A percentile compares a stretch with the other conserved stretches of the same genome.
phyloP scores from a whole-genome alignment of 2,113 vertebrate species.

The Eolophus roseicapilla region DNA sequence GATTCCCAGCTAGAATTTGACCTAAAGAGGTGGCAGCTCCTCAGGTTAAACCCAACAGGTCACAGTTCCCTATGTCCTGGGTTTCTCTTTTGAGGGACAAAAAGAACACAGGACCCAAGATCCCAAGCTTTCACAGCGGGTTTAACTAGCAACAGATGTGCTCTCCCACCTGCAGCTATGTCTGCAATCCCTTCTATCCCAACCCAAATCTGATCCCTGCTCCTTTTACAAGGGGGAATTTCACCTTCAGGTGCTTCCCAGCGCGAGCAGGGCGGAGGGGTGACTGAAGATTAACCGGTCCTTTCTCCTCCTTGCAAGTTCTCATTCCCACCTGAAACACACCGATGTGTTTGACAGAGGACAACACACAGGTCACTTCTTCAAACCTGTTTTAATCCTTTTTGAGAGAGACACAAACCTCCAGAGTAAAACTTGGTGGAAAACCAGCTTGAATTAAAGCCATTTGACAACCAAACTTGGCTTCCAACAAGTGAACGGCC shows the following conservation, averaged over 20 bases:
- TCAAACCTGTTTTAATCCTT: background rate
- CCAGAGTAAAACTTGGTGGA: background rate
- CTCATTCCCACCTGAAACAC: background rate
- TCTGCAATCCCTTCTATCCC: background rate
- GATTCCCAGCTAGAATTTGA: background rate
- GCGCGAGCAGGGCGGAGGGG: background rate
- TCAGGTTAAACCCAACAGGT: background rate
- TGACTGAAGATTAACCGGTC: background rate
- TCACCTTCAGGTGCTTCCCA: background rate
- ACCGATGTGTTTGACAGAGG: background rate
- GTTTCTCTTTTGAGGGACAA: background rate
- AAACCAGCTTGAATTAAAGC: background rate
- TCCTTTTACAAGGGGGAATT: background rate
- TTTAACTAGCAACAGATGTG: background rate
- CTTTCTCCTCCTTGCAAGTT: background rate
- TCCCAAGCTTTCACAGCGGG: background rate
- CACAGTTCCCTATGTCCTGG: background rate
- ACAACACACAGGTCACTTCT: conserved; percentile 19
- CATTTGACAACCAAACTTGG: background rate
- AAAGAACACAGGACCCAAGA: background rate
- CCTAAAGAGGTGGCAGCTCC: background rate
- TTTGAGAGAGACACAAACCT: background rate
- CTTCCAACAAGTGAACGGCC: background rate
- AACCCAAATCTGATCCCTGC: background rate
- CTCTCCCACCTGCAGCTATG: background rate